phyloP scores from a whole-genome alignment of 2,797 vertebrate species.

The Sebastes diaconus region DNA sequence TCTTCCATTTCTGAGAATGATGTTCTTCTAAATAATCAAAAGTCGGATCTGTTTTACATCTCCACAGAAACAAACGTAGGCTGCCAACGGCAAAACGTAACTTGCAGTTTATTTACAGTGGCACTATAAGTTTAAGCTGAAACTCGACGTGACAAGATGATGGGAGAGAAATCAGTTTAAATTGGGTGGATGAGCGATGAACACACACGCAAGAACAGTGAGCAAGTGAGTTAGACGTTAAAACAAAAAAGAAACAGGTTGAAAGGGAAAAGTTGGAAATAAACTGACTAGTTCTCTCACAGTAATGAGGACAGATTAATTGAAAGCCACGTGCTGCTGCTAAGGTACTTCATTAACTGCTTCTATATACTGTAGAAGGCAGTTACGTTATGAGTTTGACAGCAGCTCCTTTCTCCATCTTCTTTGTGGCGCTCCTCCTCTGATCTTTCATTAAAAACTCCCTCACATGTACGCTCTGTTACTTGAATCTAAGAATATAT shows the following conservation, averaged over 20 bases:
- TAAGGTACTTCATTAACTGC: slow-evolving; percentile 62
- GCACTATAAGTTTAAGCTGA: slow-evolving; percentile 32
- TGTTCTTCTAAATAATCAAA: background rate
- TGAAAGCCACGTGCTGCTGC: slow-evolving; percentile 45
- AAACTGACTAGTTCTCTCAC: slow-evolving; percentile 43
- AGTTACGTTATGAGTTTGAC: slow-evolving; percentile 51
- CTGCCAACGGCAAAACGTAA: background rate
- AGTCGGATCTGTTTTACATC: slow-evolving; percentile 10
- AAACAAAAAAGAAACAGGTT: slow-evolving; percentile 15
- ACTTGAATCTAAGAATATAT: slow-evolving; percentile 20
- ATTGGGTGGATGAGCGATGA: slow-evolving; percentile 33
- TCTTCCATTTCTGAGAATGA: background rate
- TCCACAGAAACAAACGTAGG: background rate
- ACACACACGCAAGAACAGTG: background rate
- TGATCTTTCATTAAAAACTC: slow-evolving; percentile 63
- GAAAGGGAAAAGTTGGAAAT: slow-evolving; percentile 54
- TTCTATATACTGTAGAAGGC: slow-evolving; percentile 17
- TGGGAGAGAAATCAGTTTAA: slow-evolving; percentile 41
- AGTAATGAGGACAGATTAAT: slow-evolving; percentile 64
- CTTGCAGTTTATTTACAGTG: slow-evolving; percentile 28
- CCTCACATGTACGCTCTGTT: slow-evolving; percentile 19
- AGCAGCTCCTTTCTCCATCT: slow-evolving; percentile 40
- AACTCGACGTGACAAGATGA: slow-evolving; percentile 48
- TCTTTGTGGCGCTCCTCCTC: slow-evolving; percentile 2
- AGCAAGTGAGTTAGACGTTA: background rate